phyloP scores from a whole-genome alignment of 2,113 vertebrate species.

The Dromas ardeola region DNA sequence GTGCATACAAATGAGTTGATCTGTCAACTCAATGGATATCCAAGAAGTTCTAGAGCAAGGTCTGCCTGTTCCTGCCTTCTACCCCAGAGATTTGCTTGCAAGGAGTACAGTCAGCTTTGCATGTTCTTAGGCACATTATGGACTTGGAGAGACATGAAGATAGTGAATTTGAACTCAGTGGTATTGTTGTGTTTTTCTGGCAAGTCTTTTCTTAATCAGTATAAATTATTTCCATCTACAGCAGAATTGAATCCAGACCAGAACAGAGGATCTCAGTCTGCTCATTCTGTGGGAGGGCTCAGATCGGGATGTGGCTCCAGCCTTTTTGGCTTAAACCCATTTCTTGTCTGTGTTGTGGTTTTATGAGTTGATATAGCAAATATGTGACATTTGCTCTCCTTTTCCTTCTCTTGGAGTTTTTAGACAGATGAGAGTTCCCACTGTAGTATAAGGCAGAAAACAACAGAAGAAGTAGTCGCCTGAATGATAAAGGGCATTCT shows the following conservation, averaged over 20 bases:
- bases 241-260: constrained; percentile 49
- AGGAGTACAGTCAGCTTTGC: neutral
- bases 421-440: neutral
- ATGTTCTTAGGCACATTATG: neutral
- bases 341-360: constrained; percentile 64
- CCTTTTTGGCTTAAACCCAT: constrained; percentile 39
- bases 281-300: constrained; percentile 34
- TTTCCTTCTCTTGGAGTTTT: constrained; percentile 46
- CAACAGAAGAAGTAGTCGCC: neutral
- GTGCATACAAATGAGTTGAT: neutral
- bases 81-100: neutral
- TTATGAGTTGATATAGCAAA: constrained; percentile 68
- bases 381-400: constrained; percentile 66
- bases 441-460: constrained; percentile 31
- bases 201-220: constrained; percentile 9
- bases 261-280: constrained; percentile 59
- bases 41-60: neutral
- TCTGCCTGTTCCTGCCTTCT: neutral
- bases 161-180: neutral
- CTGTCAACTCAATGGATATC: neutral
- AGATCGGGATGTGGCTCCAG: constrained; percentile 27
- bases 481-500: neutral
- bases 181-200: constrained; percentile 33
- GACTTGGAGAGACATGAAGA: neutral
- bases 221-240: constrained; percentile 36